phyloP scores from a whole-genome alignment of 1,140 invertebrate species.

The Ylistrum balloti region DNA sequence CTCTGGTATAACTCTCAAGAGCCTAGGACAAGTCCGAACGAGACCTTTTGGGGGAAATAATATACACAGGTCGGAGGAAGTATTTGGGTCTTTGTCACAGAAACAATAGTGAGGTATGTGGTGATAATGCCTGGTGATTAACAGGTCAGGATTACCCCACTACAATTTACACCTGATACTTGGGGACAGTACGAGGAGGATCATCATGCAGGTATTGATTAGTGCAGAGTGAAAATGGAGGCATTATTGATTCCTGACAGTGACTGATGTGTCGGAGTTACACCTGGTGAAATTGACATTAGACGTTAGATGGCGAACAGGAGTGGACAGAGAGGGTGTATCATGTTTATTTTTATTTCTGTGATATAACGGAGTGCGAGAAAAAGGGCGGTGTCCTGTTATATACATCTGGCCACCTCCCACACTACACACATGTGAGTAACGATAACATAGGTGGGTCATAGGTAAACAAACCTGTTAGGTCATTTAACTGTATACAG shows the following conservation, averaged over 20 bases:
- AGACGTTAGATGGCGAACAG: not conserved
- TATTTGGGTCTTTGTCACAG: not conserved
- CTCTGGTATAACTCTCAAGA: constrained; percentile 26
- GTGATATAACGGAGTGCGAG: not conserved
- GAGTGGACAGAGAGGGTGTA: no score
- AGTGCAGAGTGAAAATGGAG: not conserved
- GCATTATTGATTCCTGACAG: not conserved
- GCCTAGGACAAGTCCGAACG: not conserved
- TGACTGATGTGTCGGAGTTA: not conserved
- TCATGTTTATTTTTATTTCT: not conserved
- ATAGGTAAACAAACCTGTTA: not conserved
- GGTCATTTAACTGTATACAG: not conserved
- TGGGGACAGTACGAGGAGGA: not conserved
- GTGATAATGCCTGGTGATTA: not conserved
- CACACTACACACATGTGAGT: not conserved
- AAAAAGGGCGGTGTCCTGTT: constrained; percentile 17
- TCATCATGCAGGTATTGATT: not conserved
- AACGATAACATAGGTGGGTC: not conserved
- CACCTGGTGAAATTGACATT: not conserved
- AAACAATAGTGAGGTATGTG: constrained; percentile 10
- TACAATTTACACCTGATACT: not conserved
- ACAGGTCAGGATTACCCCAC: constrained; percentile 1
- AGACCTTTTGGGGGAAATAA: not conserved
- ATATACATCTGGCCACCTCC: constrained; percentile 10
- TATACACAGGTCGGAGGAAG: not conserved